Base-by-base conservation (phyloP, 2,888 invertebrate genomes). In the Amaurobius ferox region DNA sequence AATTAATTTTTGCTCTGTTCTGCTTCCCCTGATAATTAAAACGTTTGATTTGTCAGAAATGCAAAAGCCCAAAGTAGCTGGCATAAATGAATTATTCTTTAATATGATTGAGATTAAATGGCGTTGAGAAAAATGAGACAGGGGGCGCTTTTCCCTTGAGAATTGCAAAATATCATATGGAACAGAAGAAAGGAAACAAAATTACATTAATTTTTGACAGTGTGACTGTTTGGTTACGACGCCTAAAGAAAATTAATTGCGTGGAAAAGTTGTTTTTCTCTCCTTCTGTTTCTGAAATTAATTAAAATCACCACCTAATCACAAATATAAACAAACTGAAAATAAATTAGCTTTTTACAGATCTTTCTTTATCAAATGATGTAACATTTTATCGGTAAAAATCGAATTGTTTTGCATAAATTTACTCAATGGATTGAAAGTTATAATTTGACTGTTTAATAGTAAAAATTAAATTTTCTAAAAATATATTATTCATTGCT, bases 231-330 rank as follows among this genome's bases (percentile, higher is more conserved):
- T 55, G 5, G 7, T 23, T 19, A 23, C 23, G 55, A 55, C 23
- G 11, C 23, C 5, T 11, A 23, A 23, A 55, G 55, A 6, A 55
- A 55, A 55, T 55, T 55, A 55, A 55, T 55, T 55, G 55, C 19
- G 5, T 23, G 19, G 23, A 23, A 55, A 55, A 9, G n/a, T n/a
- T 35, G 5, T 35, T 35, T 35, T 35, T 35, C 35, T 9, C 9
- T 35, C 35, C 16, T 19, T 55, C 55, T 23, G 19, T 23, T 23
- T 3, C 19, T 5, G 1, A 23, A 23, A 55, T 23, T 55, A 55
- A 55, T 55, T 55, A 55, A 55, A 55, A 55, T 55, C 16, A 19
- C 23, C 55, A 55, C 55, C 23, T 55, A 44, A 44, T 16, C n/a
- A 16, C 44, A 44, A 44, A 44, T 9, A 16, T 16, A 44, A 44